Percentiles rank a stretch among this genome's conserved stretches.
These are phyloP conservation scores for Uria aalge DNA, from an alignment of 2,113 vertebrate genomes.

Conservation along the genomic window DNA sequence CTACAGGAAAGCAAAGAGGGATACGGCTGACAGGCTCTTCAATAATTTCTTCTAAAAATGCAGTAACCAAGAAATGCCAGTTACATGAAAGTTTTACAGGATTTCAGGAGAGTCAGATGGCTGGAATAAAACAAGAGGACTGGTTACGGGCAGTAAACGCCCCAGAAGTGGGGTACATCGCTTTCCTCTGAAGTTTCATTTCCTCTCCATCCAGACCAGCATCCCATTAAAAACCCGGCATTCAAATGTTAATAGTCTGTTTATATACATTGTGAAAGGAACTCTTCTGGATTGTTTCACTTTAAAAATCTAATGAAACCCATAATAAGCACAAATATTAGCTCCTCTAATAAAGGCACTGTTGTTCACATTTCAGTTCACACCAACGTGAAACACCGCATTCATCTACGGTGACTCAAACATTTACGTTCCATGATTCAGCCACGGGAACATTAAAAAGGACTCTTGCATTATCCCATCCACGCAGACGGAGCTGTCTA, in stretches of 20 bases:
- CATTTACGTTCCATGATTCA: constrained; percentile 22
- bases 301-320: neutral
- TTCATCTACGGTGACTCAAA: constrained; percentile 30
- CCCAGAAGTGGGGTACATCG: neutral
- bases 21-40: neutral
- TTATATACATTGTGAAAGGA: neutral
- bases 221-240: neutral
- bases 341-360: neutral
- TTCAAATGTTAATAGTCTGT: neutral
- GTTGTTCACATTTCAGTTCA: neutral
- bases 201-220: neutral
- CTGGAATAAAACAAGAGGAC: neutral
- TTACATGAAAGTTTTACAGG: neutral
- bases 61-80: rapidly evolving
- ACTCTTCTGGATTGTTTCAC: neutral
- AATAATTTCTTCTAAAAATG: neutral
- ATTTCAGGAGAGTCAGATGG: neutral
- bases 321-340: neutral
- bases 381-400: neutral
- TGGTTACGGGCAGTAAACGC: rapidly evolving
- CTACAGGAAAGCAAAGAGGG: neutral
- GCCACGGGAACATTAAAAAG: neutral
- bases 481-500: neutral
- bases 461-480: neutral
- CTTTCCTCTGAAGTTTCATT: neutral